These are phyloP conservation scores for Lucilia sericata DNA, from an alignment of 1,140 invertebrate genomes.

Conservation along the genomic window DNA sequence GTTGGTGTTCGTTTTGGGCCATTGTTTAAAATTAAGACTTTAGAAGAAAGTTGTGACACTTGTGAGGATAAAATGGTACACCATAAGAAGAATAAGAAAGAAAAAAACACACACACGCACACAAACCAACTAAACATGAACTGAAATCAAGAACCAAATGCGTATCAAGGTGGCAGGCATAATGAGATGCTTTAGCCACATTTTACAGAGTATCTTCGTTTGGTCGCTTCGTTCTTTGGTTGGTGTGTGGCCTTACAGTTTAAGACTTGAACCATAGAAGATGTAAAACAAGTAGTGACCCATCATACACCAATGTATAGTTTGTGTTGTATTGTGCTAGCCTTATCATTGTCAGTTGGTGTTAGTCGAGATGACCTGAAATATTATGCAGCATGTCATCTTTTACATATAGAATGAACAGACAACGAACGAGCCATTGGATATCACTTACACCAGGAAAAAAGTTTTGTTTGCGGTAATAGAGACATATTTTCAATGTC, in stretches of 20 bases:
- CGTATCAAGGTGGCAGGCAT: neutral
- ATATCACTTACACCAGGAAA: neutral
- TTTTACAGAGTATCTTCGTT: neutral
- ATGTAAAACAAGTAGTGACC: neutral
- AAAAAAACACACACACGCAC: neutral
- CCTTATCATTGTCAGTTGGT: slow-evolving; percentile 5
- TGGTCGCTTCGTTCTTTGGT: neutral
- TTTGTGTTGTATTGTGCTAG: neutral
- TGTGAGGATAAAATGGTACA: slow-evolving; percentile 13
- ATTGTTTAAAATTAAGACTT: slow-evolving; percentile 33
- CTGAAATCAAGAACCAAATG: neutral
- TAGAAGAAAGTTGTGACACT: slow-evolving; percentile 28
- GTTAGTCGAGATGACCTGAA: neutral
- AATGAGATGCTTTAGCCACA: neutral
- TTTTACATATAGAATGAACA: neutral
- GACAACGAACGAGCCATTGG: neutral
- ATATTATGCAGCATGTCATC: slow-evolving; percentile 1
- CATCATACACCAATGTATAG: neutral
- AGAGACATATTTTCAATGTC: slow-evolving; percentile 30
- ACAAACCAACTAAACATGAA: neutral
- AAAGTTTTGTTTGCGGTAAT: slow-evolving; percentile 15
- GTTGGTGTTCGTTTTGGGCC: neutral
- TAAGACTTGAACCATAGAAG: neutral
- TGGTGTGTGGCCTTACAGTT: slow-evolving; percentile 1
- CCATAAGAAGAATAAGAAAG: neutral